Evolutionary conservation across 2,113 vertebrate species (phyloP).

Genomic region (Fregata magnificens): DNA sequence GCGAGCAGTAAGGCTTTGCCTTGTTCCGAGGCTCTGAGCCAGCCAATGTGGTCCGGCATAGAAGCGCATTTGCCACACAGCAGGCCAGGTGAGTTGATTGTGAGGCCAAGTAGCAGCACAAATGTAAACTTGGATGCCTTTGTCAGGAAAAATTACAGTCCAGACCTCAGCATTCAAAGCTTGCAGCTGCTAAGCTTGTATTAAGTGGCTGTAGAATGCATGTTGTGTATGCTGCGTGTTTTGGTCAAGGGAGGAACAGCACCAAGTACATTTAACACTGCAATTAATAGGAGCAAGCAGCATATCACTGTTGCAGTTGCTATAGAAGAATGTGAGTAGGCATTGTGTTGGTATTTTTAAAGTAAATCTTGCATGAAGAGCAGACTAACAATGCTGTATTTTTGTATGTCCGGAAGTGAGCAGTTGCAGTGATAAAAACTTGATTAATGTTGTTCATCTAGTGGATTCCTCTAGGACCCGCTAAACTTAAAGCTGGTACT

Average conservation of each 20-base stretch:
- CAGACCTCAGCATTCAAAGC: not conserved
- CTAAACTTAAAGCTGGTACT: not conserved
- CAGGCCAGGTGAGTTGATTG: not conserved
- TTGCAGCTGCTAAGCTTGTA: conserved; percentile 58
- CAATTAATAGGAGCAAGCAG: not conserved
- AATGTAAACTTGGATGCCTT: not conserved
- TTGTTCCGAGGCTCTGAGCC: not conserved
- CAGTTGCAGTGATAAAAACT: not conserved
- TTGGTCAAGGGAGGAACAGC: not conserved
- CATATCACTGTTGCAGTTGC: conserved; percentile 15
- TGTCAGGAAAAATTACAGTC: not conserved
- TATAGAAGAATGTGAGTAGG: conserved; percentile 41
- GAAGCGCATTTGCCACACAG: not conserved
- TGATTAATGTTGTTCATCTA: not conserved
- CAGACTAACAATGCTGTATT: not conserved
- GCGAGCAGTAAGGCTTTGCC: not conserved
- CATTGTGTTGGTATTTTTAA: conserved; percentile 64
- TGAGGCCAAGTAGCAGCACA: not conserved
- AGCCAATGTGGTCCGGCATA: not conserved
- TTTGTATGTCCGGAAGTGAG: not conserved
- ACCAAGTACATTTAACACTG: not conserved
- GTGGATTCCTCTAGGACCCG: not conserved
- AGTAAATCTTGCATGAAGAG: conserved; percentile 50
- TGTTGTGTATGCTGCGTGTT: not conserved
- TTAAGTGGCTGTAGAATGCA: conserved; percentile 45